These are phyloP conservation scores for Argynnis bischoffii DNA, from an alignment of 2,888 invertebrate species.

Conservation along the genomic window DNA sequence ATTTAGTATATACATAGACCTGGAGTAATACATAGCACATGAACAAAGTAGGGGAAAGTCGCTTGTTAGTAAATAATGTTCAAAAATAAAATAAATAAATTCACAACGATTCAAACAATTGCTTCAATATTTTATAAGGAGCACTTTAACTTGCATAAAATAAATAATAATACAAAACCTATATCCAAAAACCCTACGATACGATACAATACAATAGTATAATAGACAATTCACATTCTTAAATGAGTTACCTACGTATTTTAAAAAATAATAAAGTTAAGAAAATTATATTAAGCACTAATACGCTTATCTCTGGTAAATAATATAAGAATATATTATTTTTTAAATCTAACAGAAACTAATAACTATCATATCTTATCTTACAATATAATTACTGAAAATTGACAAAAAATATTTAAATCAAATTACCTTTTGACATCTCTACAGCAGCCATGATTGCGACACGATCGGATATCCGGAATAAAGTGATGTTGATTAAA, in stretches of 20 bases:
- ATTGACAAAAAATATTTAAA: background rate
- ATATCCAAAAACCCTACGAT: background rate
- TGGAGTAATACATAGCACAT: too few species aligned
- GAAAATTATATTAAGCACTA: too few species aligned
- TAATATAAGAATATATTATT: background rate
- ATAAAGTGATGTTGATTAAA: constrained; percentile 57
- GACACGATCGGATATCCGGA: constrained; percentile 44
- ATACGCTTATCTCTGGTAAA: too few species aligned
- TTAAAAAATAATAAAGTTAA: too few species aligned
- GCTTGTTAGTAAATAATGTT: background rate
- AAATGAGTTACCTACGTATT: too few species aligned
- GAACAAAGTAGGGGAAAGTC: too few species aligned
- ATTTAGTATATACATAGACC: too few species aligned
- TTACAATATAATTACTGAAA: background rate
- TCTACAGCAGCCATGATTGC: constrained; percentile 53
- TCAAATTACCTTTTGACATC: constrained; percentile 19
- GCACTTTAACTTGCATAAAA: background rate
- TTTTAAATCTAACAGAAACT: background rate
- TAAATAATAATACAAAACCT: too few species aligned
- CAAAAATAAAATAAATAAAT: background rate
- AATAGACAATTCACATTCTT: too few species aligned
- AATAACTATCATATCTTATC: background rate
- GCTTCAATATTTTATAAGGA: background rate
- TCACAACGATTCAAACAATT: background rate
- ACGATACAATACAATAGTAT: too few species aligned